Conservation (phyloP, 2,797 vertebrate genomes). For the Nothura maculosa region DNA sequence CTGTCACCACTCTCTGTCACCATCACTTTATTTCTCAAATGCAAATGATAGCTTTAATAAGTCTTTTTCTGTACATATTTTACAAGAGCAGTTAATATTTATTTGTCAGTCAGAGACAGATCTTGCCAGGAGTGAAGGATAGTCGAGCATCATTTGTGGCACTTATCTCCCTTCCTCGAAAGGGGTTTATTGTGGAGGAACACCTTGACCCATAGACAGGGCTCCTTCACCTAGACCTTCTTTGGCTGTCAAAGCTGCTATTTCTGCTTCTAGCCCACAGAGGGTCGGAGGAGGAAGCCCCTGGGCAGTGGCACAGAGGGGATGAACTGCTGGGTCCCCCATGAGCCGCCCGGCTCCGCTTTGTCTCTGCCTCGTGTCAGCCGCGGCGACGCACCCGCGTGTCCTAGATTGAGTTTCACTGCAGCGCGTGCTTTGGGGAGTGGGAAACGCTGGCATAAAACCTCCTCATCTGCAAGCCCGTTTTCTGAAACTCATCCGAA, state of each 20-base stretch:
- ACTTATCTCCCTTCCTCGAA: not conserved
- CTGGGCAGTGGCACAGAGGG: not conserved
- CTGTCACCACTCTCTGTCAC: conserved; percentile 3
- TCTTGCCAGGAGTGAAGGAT: not conserved
- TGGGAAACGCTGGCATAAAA: not conserved
- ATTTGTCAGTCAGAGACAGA: not conserved
- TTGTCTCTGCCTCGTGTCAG: not conserved
- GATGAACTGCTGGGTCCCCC: not conserved
- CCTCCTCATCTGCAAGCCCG: not conserved
- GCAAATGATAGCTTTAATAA: conserved; percentile 40
- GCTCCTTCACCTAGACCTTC: not conserved
- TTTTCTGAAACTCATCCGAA: not conserved
- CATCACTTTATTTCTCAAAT: conserved; percentile 53
- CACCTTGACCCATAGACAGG: not conserved
- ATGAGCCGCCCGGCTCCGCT: not conserved
- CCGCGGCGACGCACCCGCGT: not conserved
- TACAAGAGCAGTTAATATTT: not conserved
- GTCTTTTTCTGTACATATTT: not conserved
- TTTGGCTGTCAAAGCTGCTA: not conserved
- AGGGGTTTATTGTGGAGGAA: not conserved
- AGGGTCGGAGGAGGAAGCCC: not conserved
- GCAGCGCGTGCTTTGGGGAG: not conserved
- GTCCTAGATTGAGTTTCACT: not conserved
- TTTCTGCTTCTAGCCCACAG: not conserved
- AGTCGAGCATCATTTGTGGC: not conserved